Base-by-base conservation (phyloP, 2,888 invertebrate genomes). In the Melanophora roralis region DNA sequence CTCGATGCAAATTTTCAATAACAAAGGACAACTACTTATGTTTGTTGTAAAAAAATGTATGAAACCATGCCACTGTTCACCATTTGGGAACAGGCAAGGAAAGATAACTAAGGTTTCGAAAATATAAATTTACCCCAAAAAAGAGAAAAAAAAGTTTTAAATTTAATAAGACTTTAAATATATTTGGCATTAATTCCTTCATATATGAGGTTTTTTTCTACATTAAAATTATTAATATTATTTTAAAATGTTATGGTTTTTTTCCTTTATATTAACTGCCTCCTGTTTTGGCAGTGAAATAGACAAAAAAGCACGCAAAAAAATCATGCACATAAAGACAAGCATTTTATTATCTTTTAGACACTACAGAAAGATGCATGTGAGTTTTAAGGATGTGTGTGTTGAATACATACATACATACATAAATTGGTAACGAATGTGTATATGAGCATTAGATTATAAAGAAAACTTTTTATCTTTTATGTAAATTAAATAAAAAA, bases 391-490 rank as follows among this genome's bases (percentile, higher is more conserved):
- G n/a, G 0, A 21, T 32, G 21, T 19, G 19, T 16, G 12, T 59
- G 32, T 11, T 40, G 11, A 53, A 32, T 21, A 36, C 27, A 57
- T 21, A 64, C 45, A 69, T 57, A 64, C 64, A 71, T 59, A 67
- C 55, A 69, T 57, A 53, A 67, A 74, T n/a, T n/a, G n/a, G n/a
- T n/a, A 67, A 74, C 59, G 57, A 34, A 55, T 55, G 55, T 49
- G 43, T 27, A 34, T 60, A 57, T 62, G 55, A 55, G 69, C 51
- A 76, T 73, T 57, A 80, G 80, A 76, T 80, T 80, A 76, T 36
- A 38, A 49, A 67, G 71, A 34, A 53, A 71, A 78, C 68, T 75
- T 81, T 74, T 78, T 72, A 75, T 72, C 78, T 78, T 78, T 75
- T 78, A 75, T 78, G 71, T 67, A 78, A 78, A 65, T 12, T 55